Evolutionary conservation across 2,888 invertebrate species (phyloP).

Genomic region (Eupithecia subumbrata): DNA sequence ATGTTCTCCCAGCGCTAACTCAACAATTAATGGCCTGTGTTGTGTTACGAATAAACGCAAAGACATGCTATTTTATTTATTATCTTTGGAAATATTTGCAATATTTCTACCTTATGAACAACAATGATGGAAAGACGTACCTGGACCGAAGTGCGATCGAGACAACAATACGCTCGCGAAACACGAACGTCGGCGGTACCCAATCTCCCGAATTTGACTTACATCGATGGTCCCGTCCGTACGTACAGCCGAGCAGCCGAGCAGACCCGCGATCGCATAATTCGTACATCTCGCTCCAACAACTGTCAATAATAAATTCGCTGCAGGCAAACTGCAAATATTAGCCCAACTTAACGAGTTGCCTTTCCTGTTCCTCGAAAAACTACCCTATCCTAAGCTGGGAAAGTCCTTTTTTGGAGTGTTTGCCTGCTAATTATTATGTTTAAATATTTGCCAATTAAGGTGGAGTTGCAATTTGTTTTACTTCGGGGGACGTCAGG

Average conservation of each 20-base stretch:
- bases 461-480: conserved; percentile 55
- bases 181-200: too few species aligned
- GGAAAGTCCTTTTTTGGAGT: conserved; percentile 14
- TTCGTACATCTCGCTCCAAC: conserved; percentile 66
- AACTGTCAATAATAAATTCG: conserved; percentile 69
- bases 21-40: too few species aligned
- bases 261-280: conserved; percentile 33
- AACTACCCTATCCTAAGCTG: conserved; percentile 9
- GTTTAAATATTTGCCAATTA: conserved; percentile 74
- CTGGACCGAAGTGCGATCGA: too few species aligned
- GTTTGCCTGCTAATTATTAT: conserved; percentile 62
- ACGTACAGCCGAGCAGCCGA: conserved; percentile 17
- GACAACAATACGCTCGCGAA: too few species aligned
- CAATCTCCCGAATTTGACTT: background rate
- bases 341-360: conserved; percentile 74
- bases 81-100: too few species aligned
- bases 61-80: too few species aligned
- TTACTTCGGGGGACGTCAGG: conserved; percentile 46
- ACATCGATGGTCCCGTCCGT: too few species aligned
- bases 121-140: too few species aligned
- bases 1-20: too few species aligned
- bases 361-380: conserved; percentile 30
- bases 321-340: conserved; percentile 67
- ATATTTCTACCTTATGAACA: too few species aligned
- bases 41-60: too few species aligned